Evolutionary conservation across 2,888 invertebrate genomes (phyloP).

Genomic region (Argyresthia albistria): DNA sequence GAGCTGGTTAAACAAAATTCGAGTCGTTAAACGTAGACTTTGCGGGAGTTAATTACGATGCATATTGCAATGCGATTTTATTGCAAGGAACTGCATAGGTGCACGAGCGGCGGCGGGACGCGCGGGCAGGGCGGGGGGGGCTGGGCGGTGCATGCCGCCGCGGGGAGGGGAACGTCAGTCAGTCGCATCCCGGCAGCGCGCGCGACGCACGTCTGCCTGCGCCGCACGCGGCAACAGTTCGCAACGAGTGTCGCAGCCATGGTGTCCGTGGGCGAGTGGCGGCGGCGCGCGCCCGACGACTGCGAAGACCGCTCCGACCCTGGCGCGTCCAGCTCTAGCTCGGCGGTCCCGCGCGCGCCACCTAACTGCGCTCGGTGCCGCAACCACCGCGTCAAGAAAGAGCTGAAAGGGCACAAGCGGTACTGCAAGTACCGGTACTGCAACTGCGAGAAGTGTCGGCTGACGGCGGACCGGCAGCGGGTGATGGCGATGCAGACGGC

Average conservation of each 20-base stretch:
- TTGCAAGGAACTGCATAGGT: slow-evolving; percentile 19
- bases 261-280: slow-evolving; percentile 64
- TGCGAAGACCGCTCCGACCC: slow-evolving; percentile 63
- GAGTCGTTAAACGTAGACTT: not conserved
- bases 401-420: slow-evolving; percentile 92
- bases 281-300: slow-evolving; percentile 60
- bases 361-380: slow-evolving; percentile 95
- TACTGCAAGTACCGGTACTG: slow-evolving; percentile 91
- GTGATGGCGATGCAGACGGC: slow-evolving; percentile 94
- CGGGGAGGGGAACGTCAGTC: slow-evolving; percentile 14
- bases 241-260: slow-evolving; percentile 19
- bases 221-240: slow-evolving; percentile 29
- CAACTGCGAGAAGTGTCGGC: slow-evolving; percentile 87
- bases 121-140: slow-evolving; percentile 31
- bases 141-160: slow-evolving; percentile 27
- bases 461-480: slow-evolving; percentile 89
- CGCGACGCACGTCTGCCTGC: slow-evolving; percentile 25
- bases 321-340: slow-evolving; percentile 66
- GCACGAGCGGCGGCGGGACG: slow-evolving; percentile 20
- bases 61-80: slow-evolving; percentile 10
- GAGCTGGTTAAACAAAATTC: not conserved
- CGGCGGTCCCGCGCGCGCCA: slow-evolving; percentile 81
- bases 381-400: slow-evolving; percentile 91
- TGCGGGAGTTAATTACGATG: not conserved
- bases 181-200: slow-evolving; percentile 60